Evolutionary conservation across 1,140 invertebrate species (phyloP).

Genomic region (Polyergus mexicanus): DNA sequence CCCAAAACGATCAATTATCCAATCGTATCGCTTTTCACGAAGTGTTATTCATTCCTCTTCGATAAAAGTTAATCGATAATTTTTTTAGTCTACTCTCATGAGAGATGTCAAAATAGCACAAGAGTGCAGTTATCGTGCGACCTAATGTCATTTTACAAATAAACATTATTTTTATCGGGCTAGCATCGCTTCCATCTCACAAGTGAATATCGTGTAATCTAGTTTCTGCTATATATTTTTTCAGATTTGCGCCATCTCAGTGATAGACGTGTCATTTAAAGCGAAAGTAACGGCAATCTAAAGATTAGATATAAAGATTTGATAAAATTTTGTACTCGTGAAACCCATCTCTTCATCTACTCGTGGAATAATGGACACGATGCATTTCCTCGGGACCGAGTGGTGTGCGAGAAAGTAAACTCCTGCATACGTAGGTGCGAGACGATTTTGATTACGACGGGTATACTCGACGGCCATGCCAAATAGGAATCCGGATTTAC

Average conservation of each 20-base stretch:
- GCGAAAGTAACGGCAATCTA: neutral
- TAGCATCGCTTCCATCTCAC: slow-evolving; percentile 1
- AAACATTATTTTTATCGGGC: slow-evolving; percentile 41
- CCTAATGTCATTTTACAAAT: slow-evolving; percentile 53
- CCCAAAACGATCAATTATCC: no score
- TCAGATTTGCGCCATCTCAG: neutral
- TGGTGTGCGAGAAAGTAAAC: slow-evolving; percentile 32
- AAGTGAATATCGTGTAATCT: neutral
- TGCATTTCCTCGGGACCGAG: neutral
- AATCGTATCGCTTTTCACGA: neutral
- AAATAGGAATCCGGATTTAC: slow-evolving; percentile 55
- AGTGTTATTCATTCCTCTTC: neutral
- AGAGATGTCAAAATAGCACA: slow-evolving; percentile 34
- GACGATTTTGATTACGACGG: slow-evolving; percentile 53
- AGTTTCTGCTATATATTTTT: neutral
- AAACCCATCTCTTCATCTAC: neutral
- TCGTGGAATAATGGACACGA: slow-evolving; percentile 26
- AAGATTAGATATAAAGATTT: neutral
- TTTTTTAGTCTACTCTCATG: neutral
- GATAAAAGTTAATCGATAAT: neutral
- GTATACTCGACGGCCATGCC: slow-evolving; percentile 27
- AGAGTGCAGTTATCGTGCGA: neutral
- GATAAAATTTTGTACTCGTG: neutral
- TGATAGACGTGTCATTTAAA: neutral
- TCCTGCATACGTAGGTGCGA: slow-evolving; percentile 40